A percentile compares a stretch with the other conserved stretches of the same genome.
Evolutionary conservation across 2,888 invertebrate genomes (phyloP).

Genomic region (Trichopoda pennipes): DNA sequence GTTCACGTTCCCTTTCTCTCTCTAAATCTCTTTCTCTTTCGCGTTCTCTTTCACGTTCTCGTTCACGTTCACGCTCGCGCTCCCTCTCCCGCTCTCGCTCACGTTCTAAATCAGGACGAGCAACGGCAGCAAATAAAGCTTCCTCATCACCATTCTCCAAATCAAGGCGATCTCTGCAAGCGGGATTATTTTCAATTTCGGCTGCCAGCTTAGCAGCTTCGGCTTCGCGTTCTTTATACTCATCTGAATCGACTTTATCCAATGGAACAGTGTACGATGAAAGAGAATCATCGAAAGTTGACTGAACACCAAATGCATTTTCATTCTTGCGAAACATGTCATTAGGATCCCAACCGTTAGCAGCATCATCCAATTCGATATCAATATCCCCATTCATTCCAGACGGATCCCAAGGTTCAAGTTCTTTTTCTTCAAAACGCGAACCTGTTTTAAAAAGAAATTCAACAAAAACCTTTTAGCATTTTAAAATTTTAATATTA

Average conservation of each 20-base stretch:
- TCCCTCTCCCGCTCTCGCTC: constrained; percentile 73
- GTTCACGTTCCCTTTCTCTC: constrained; percentile 74
- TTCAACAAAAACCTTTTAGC: neutral
- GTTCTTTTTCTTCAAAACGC: constrained; percentile 83
- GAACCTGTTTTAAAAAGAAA: constrained; percentile 72
- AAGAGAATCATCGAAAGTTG: constrained; percentile 94
- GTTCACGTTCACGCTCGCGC: constrained; percentile 70
- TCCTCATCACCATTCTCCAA: constrained; percentile 97
- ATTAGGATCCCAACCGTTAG: constrained; percentile 97
- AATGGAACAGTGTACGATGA: constrained; percentile 95
- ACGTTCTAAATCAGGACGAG: constrained; percentile 82
- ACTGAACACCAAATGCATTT: constrained; percentile 93
- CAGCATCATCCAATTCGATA: constrained; percentile 87
- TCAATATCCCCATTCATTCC: constrained; percentile 84
- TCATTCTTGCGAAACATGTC: constrained; percentile 98
- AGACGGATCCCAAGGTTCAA: constrained; percentile 94
- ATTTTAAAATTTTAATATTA: no score
- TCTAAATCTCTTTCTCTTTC: constrained; percentile 71
- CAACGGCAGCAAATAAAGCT: constrained; percentile 92
- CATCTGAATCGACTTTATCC: constrained; percentile 92
- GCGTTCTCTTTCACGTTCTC: constrained; percentile 71
- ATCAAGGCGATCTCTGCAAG: constrained; percentile 90
- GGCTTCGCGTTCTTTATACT: constrained; percentile 85
- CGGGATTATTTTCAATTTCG: constrained; percentile 94
- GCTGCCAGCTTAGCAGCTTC: constrained; percentile 94